Conservation (phyloP, 2,888 invertebrate genomes). For the Rhodophaea formosa region DNA sequence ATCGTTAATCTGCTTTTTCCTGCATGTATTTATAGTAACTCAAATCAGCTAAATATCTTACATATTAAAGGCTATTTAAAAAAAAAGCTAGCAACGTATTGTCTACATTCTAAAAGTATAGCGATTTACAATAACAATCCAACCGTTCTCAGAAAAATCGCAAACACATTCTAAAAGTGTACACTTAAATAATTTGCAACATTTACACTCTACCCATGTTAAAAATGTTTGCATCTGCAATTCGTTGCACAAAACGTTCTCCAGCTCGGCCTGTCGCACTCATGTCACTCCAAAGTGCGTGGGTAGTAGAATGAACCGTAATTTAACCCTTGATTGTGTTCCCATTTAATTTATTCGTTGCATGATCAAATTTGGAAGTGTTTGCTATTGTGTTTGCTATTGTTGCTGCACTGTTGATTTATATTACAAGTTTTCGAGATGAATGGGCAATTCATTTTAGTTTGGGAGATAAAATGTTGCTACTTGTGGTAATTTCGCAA, state of each 20-base stretch:
- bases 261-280: slow-evolving; percentile 55
- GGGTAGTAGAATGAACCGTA: slow-evolving; percentile 76
- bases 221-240: background rate
- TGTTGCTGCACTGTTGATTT: slow-evolving; percentile 14
- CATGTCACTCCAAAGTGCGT: slow-evolving; percentile 65
- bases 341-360: slow-evolving; percentile 76
- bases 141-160: too few species aligned
- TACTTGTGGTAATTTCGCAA: too few species aligned
- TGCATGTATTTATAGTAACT: too few species aligned
- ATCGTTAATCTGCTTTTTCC: too few species aligned
- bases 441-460: slow-evolving; percentile 32
- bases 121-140: too few species aligned
- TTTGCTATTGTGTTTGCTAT: slow-evolving; percentile 54
- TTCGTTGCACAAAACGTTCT: background rate
- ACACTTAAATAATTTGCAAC: too few species aligned
- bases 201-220: background rate
- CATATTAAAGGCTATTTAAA: too few species aligned
- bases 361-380: slow-evolving; percentile 77
- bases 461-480: too few species aligned
- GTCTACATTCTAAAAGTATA: too few species aligned
- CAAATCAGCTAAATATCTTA: too few species aligned
- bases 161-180: too few species aligned
- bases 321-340: slow-evolving; percentile 80
- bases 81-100: too few species aligned
- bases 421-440: slow-evolving; percentile 38